Conservation (phyloP, 2,888 invertebrate genomes). For the Heliconius sara region DNA sequence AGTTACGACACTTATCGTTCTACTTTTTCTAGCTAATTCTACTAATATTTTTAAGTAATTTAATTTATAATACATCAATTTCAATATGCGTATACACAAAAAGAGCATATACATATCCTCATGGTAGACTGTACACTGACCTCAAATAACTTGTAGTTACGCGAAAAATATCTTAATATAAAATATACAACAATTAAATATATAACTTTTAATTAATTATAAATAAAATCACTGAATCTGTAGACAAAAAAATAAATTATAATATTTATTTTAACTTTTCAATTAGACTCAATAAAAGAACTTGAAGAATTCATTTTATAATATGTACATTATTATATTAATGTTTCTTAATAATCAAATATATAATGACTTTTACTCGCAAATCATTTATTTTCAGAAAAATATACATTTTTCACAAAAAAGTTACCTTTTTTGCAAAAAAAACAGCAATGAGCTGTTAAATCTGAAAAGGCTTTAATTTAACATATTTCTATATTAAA, state of each 20-base stretch:
- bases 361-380: too few species aligned
- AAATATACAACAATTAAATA: neutral
- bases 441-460: too few species aligned
- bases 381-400: too few species aligned
- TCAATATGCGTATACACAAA: neutral
- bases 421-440: too few species aligned
- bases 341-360: too few species aligned
- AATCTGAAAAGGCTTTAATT: too few species aligned
- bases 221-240: neutral
- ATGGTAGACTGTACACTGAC: conserved; percentile 1
- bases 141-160: neutral
- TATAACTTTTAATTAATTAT: neutral
- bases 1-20: neutral
- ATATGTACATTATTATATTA: neutral
- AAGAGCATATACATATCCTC: neutral
- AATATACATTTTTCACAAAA: too few species aligned
- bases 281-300: neutral
- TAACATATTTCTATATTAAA: too few species aligned
- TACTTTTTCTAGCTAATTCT: too few species aligned
- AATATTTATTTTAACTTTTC: neutral
- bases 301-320: neutral
- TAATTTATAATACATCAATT: neutral
- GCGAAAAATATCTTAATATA: neutral
- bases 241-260: neutral
- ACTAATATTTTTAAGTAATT: neutral